These are phyloP conservation scores for Lordiphosa fenestrarum DNA, from an alignment of 2,888 invertebrate genomes.

Conservation along the genomic window DNA sequence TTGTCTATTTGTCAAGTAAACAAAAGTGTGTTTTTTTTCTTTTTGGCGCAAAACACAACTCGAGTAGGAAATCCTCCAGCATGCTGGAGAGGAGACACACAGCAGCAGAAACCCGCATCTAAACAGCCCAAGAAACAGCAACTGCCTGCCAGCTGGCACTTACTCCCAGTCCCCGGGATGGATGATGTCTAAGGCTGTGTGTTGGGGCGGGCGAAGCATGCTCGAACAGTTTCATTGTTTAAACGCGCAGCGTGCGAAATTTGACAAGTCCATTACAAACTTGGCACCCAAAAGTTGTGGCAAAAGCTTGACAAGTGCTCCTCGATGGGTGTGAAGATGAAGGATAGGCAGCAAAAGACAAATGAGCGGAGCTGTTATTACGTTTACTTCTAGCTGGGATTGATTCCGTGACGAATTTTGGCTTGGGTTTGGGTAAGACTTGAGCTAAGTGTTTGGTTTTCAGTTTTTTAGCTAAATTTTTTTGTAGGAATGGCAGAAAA, in stretches of 20 bases:
- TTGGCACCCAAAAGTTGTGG: conserved; percentile 23
- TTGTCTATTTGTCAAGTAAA: conserved; percentile 65
- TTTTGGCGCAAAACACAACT: conserved; percentile 66
- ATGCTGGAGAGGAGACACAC: conserved; percentile 40
- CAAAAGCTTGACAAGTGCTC: neutral
- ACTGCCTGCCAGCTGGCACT: conserved; percentile 21
- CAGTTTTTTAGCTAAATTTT: too few species aligned
- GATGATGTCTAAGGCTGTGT: conserved; percentile 1
- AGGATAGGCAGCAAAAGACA: too few species aligned
- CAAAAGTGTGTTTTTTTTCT: too few species aligned
- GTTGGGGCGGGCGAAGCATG: conserved; percentile 14
- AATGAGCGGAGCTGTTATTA: too few species aligned
- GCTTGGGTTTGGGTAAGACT: too few species aligned
- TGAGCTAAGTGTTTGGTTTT: too few species aligned
- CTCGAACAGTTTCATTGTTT: conserved; percentile 28
- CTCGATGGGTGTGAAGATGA: too few species aligned
- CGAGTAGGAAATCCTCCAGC: conserved; percentile 45
- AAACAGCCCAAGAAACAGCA: conserved; percentile 45
- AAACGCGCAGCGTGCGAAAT: conserved; percentile 40
- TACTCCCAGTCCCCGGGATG: neutral
- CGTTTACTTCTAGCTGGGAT: too few species aligned
- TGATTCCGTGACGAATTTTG: too few species aligned
- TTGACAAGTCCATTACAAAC: conserved; percentile 42
- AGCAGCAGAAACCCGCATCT: conserved; percentile 54
- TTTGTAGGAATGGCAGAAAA: too few species aligned